Evolutionary conservation across 2,888 invertebrate species (phyloP), one percentile per base, ranked within the genome.

Genomic region (Amphipyra tragopoginis): DNA sequence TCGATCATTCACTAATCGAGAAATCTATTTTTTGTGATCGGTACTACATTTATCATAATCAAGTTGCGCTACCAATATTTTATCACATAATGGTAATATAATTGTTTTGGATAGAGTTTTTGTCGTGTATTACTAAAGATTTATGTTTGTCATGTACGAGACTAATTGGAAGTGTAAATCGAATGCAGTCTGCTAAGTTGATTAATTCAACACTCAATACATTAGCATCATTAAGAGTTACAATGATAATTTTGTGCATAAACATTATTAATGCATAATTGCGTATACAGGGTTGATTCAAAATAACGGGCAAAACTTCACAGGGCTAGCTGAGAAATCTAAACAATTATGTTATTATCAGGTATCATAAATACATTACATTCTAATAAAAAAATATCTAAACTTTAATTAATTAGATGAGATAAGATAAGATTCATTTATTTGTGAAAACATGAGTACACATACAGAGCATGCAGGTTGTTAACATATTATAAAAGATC

Each of bases 1-100:
- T 70, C 56, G 54, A 77, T 75, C 65, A 72, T 47, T 74, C 58
- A 26, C 34, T 42, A 43, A 58, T 63, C 52, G 55, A 56, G 58
- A 68, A 51, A 69, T 69, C 11, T 29, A 33, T 49, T 67, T 75
- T 65, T 67, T 75, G 40, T 62, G 38, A 21, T 36, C 11, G 10
- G 10, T 40, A 48, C 40, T 50, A 43, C 26, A 62, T 65, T 68
- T 62, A 78, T 61, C 42, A 65, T 53, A 48, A 77, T 62, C 59
- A 55, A 47, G 45, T 40, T 33, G 26, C 11, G 50, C 40, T 56
- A 9, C 26, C 39, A 45, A 63, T 42, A 29, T 43, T 39, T 55
- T 42, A 42, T 10, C 38, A 42, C 13, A 43, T 50, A 6, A 55
- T 50, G 50, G 29, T 10, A 33, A 47, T 39, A 13, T 52, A 43